phyloP scores from a whole-genome alignment of 2,797 vertebrate genomes.

The Rhodeus uyekii region DNA sequence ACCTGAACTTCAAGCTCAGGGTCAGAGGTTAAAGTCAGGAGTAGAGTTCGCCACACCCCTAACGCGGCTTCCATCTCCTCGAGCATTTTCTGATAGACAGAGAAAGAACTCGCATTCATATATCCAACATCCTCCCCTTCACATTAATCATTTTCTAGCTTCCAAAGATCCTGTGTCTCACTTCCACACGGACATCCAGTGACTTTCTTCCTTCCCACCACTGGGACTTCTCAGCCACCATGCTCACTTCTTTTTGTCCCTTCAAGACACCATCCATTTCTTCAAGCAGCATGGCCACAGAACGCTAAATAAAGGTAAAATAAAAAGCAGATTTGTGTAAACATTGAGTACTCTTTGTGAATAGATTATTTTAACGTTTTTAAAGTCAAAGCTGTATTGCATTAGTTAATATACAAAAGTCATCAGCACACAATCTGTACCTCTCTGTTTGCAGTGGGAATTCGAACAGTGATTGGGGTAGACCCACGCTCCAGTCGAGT shows the following conservation, averaged over 20 bases:
- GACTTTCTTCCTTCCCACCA: constrained; percentile 88
- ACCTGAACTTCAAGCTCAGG: constrained; percentile 69
- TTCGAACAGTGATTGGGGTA: constrained; percentile 79
- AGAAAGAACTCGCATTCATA: not conserved
- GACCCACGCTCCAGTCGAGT: constrained; percentile 80
- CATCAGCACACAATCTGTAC: constrained; percentile 68
- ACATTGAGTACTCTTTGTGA: constrained; percentile 39
- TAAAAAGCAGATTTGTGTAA: constrained; percentile 62
- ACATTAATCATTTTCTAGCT: not conserved
- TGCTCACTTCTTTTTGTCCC: constrained; percentile 84
- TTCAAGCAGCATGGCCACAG: constrained; percentile 74
- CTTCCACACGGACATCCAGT: constrained; percentile 86
- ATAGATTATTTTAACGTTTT: not conserved
- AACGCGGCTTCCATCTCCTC: constrained; percentile 80
- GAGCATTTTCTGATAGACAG: constrained; percentile 74
- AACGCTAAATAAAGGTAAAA: constrained; percentile 66
- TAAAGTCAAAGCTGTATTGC: not conserved
- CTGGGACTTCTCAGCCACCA: constrained; percentile 80
- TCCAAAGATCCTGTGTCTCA: constrained; percentile 51
- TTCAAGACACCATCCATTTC: constrained; percentile 85
- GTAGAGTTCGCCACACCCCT: constrained; percentile 83
- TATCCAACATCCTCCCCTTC: not conserved
- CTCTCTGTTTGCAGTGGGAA: constrained; percentile 75
- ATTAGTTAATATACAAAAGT: not conserved
- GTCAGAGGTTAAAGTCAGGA: constrained; percentile 75